These are phyloP conservation scores for Archips xylosteana DNA, from an alignment of 2,888 invertebrate species.

Conservation along the genomic window DNA sequence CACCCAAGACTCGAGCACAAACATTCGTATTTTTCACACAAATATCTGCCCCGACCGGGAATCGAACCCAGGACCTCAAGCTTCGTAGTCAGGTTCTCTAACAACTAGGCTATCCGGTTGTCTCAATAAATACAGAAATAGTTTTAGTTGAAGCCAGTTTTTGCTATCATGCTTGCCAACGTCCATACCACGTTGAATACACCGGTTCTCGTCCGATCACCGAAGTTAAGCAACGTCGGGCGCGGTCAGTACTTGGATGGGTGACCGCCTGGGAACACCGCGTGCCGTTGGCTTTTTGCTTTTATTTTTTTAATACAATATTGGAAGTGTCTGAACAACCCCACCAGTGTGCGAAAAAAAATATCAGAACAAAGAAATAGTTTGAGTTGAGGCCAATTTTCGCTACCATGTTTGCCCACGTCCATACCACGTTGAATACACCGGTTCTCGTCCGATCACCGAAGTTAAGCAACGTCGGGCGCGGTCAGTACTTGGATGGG, in stretches of 20 bases:
- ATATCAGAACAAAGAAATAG: too few relatives aligned
- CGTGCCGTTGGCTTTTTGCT: constrained; percentile 48
- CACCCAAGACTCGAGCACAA: too few relatives aligned
- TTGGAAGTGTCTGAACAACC: background rate
- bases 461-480: constrained; percentile 54
- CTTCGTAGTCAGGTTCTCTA: too few relatives aligned
- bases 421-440: constrained; percentile 62
- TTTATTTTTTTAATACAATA: background rate
- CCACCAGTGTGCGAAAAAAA: background rate
- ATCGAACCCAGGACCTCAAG: too few relatives aligned
- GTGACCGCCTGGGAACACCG: constrained; percentile 54
- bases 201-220: constrained; percentile 47
- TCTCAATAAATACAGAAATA: too few relatives aligned
- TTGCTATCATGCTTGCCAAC: constrained; percentile 47
- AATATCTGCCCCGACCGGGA: too few relatives aligned
- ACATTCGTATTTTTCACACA: too few relatives aligned
- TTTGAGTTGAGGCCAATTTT: background rate
- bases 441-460: constrained; percentile 46
- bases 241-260: constrained; percentile 53
- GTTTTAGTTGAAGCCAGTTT: too few relatives aligned
- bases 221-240: constrained; percentile 53
- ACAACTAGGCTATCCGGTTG: too few relatives aligned
- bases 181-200: constrained; percentile 62
- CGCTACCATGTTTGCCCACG: constrained; percentile 47
- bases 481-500: constrained; percentile 53